Base-by-base conservation (phyloP, 2,888 invertebrate species). In the Drosophila sordidula region DNA sequence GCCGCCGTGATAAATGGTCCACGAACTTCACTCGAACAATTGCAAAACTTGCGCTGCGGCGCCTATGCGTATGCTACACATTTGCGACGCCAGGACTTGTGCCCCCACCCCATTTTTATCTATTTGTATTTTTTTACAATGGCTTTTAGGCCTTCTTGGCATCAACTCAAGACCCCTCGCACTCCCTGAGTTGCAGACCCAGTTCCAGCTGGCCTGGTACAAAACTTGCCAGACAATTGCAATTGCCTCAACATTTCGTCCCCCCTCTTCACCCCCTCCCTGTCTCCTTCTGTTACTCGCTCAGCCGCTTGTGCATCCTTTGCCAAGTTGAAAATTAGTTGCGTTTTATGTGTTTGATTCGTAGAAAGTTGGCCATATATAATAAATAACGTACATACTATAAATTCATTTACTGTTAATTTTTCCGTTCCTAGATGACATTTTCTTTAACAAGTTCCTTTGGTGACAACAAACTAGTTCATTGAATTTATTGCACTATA, bases 51-150 rank as follows among this genome's bases (percentile, higher is more conserved):
- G 51, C 59, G 39, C 55, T 66, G 55, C 80, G 76, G 64, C 58
- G 64, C 65, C 82, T 69, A 62, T 81, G 77, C 82, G 79, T 81
- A 74, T 69, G 69, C 65, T 46, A 61, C 75, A 78, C 52, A 61
- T 74, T 74, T 63, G 29, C 45, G 38, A 38, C 58, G 46, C 49
- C 45, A 45, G 32, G 11, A 54, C 26, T 39, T 12, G 34, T 9
- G 3, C 6, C 16, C 14, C 12, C 3, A 12, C 5, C 6, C 26
- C 4, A n/a, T 47, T 34, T 1, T 16, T 22, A 18, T 4, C 8
- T 29, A 8, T n/a, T 11, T 51, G 22, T 22, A 18, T 54, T 9
- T n/a, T 36, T 55, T 9, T 11, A 14, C 29, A 18, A 29, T 51
- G 50, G 51, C 47, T 59, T 56, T 52, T 54, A 75, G 76, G 74